phyloP scores from a whole-genome alignment of 2,888 invertebrate species.

The Hyposoter dolosus region DNA sequence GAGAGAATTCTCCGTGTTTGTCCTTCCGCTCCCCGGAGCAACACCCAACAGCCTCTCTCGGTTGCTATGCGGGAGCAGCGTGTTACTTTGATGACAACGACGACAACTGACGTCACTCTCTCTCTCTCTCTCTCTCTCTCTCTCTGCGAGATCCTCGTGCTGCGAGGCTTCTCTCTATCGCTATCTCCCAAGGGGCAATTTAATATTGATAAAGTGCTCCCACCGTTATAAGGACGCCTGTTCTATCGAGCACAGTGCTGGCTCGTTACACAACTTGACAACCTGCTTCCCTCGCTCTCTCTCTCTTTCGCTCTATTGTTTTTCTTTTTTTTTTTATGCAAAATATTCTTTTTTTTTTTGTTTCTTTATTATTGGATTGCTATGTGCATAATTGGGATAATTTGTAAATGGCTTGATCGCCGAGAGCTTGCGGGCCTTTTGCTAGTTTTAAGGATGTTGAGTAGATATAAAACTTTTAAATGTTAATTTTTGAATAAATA shows the following conservation, averaged over 20 bases:
- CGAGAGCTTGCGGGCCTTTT: no score
- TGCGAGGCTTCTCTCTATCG: slow-evolving; percentile 37
- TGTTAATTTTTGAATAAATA: no score
- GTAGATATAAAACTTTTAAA: no score
- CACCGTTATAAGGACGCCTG: slow-evolving; percentile 63
- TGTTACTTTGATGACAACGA: slow-evolving; percentile 56
- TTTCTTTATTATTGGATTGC: no score
- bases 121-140: slow-evolving; percentile 67
- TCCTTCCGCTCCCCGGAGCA: slow-evolving; percentile 73
- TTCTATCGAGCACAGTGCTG: neutral
- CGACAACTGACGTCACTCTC: slow-evolving; percentile 78
- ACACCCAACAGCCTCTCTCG: slow-evolving; percentile 64
- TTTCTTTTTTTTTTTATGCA: no score
- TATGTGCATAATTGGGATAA: no score
- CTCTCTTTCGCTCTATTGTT: no score
- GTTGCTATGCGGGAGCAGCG: slow-evolving; percentile 80
- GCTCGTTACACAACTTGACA: neutral
- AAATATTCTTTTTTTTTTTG: no score
- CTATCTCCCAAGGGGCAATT: slow-evolving; percentile 77
- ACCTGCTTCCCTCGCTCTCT: no score
- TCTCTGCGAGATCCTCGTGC: slow-evolving; percentile 55
- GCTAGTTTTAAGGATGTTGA: no score
- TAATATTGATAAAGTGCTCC: slow-evolving; percentile 80
- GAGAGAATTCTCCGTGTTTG: slow-evolving; percentile 71
- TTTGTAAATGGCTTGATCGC: no score